Evolutionary conservation across 2,113 vertebrate genomes (phyloP).

Genomic region (Mobula hypostoma): DNA sequence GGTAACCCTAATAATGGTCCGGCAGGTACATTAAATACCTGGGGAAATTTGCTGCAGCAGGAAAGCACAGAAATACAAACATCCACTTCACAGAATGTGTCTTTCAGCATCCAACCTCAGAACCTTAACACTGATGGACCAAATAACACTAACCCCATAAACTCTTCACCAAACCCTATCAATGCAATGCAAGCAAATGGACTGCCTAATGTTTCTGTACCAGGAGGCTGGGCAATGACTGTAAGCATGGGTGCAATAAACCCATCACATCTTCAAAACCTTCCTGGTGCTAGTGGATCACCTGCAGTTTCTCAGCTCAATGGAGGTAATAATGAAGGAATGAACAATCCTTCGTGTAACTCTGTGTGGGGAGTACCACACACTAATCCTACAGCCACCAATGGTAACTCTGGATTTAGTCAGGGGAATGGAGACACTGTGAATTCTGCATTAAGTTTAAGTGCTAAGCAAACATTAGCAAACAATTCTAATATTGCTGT

Average conservation of each 20-base stretch:
- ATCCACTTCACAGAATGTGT: conserved; percentile 79
- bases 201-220: conserved; percentile 62
- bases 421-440: conserved; percentile 83
- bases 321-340: conserved; percentile 60
- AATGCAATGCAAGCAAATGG: conserved; percentile 74
- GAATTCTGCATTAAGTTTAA: conserved; percentile 69
- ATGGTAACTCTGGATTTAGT: conserved; percentile 68
- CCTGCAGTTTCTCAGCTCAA: conserved; percentile 70
- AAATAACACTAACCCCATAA: conserved; percentile 91
- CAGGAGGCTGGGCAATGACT: conserved; percentile 71
- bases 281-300: conserved; percentile 44
- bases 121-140: conserved; percentile 95
- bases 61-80: conserved; percentile 85
- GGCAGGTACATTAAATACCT: conserved; percentile 69
- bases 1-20: conserved; percentile 61
- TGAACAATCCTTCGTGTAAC: conserved; percentile 45
- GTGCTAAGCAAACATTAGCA: conserved; percentile 58
- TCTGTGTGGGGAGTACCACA: conserved; percentile 71
- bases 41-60: conserved; percentile 79
- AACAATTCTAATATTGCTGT: conserved; percentile 63
- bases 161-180: conserved; percentile 68
- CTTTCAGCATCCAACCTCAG: conserved; percentile 90
- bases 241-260: conserved; percentile 77
- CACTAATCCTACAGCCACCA: conserved; percentile 62
- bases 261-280: conserved; percentile 59